These are phyloP conservation scores for Drosophila nebulosa DNA, from an alignment of 1,140 invertebrate genomes.

Conservation along the genomic window DNA sequence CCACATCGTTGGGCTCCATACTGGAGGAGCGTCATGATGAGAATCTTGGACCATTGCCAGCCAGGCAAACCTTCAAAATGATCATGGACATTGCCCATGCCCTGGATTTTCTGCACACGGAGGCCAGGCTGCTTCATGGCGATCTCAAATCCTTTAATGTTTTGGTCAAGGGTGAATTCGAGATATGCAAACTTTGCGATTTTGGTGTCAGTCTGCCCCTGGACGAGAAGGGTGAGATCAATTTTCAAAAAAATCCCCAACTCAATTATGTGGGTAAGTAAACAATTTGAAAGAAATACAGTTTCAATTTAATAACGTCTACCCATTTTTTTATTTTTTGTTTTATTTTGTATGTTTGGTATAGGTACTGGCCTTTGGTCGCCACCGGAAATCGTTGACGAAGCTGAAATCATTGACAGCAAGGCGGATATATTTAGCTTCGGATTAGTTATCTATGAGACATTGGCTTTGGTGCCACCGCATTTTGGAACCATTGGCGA, in stretches of 20 bases:
- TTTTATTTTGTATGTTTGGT: neutral
- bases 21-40: slow-evolving; percentile 87
- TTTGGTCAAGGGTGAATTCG: slow-evolving; percentile 88
- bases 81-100: slow-evolving; percentile 86
- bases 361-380: slow-evolving; percentile 89
- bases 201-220: slow-evolving; percentile 90
- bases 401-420: slow-evolving; percentile 83
- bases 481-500: slow-evolving; percentile 81
- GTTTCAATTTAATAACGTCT: neutral
- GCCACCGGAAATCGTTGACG: slow-evolving; percentile 87
- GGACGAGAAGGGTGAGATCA: slow-evolving; percentile 84
- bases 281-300: neutral
- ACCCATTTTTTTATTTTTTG: neutral
- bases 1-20: slow-evolving; percentile 85
- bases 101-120: slow-evolving; percentile 89
- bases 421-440: slow-evolving; percentile 91
- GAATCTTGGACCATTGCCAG: slow-evolving; percentile 83
- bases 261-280: slow-evolving; percentile 82
- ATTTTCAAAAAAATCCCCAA: slow-evolving; percentile 82
- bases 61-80: slow-evolving; percentile 84
- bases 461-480: slow-evolving; percentile 87
- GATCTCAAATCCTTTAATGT: slow-evolving; percentile 93
- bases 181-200: slow-evolving; percentile 90
- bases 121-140: slow-evolving; percentile 88
- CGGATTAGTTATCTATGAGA: slow-evolving; percentile 91